Base-by-base conservation (phyloP, 2,888 invertebrate species). In the Drosophila aldrichi region DNA sequence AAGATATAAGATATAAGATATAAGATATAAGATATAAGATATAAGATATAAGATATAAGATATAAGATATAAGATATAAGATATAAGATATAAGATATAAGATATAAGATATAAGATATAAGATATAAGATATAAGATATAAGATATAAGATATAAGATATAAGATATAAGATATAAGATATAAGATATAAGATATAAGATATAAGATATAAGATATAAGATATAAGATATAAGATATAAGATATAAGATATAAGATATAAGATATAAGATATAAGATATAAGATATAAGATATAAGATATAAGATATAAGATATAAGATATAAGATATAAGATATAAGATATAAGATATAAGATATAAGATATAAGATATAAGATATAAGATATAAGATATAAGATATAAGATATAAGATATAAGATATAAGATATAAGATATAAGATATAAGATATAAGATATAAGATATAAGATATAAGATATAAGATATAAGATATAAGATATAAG, bases 1-100 rank as follows among this genome's bases (percentile, higher is more conserved):
- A 49, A 49, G 29, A 49, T 49, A 49, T 34, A 49, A 49, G 49
- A 49, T 49, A 49, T 34, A 49, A 34, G 48, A 32, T 49, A 49
- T 48, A 48, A 48, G 29, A 32, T 49, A 32, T 49, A 49, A 49
- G 49, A 49, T 49, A 49, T 49, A 49, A 34, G 49, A 34, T 34
- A 49, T 49, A 49, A 49, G 49, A 49, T 49, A 32, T 49, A 34
- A 25, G 40, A 54, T 25, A 41, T 54, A 41, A 36, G 38, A 38
- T 38, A 40, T 40, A 55, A 25, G 25, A 40, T 55, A 40, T 54
- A 54, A 38, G 54, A 40, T 57, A 41, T 44, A 32, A 43, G 32
- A 44, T 36, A 44, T 56, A 40, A 20, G 16, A 44, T 57, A 44
- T 14, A 56, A 29, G 44, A 34, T 57, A 44, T 57, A 32, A 34